Conservation (phyloP, 1,140 invertebrate species). For the Plectus sambesii region DNA sequence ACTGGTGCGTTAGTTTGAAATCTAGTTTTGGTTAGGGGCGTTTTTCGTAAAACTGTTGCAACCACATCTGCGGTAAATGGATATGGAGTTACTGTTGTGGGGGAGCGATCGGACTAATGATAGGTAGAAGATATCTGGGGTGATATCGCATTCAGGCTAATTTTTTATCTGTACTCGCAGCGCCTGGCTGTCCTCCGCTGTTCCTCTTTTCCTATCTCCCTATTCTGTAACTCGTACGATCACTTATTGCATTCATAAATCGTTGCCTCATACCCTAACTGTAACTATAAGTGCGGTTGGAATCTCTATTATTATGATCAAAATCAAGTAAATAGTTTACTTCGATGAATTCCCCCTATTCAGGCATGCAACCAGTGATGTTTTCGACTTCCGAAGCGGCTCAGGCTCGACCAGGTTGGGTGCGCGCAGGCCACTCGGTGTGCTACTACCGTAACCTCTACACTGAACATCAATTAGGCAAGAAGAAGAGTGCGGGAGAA, state of each 20-base stretch:
- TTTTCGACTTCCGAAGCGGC: conserved; percentile 65
- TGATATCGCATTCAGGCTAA: too few species aligned
- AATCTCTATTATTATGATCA: too few species aligned
- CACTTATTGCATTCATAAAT: not conserved
- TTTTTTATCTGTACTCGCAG: too few species aligned
- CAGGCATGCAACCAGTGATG: conserved; percentile 77
- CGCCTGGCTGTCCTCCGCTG: too few species aligned
- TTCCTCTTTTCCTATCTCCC: too few species aligned
- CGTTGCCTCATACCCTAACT: not conserved
- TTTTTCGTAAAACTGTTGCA: too few species aligned
- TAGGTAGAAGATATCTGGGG: too few species aligned
- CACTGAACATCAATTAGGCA: conserved; percentile 6
- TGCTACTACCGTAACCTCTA: conserved; percentile 62
- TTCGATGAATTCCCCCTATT: conserved; percentile 16
- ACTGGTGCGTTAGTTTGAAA: conserved; percentile 53
- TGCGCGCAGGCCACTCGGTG: conserved; percentile 61
- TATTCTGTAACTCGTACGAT: not conserved
- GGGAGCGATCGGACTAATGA: too few species aligned
- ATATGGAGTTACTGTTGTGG: too few species aligned
- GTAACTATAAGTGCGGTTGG: too few species aligned
- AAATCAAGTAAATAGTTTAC: not conserved
- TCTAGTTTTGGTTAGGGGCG: conserved; percentile 13
- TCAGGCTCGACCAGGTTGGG: conserved; percentile 60
- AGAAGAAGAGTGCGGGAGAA: conserved; percentile 45
- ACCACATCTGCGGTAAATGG: conserved; percentile 22